Percentiles rank a stretch among this genome's conserved stretches.
Evolutionary conservation across 2,888 invertebrate species (phyloP).

Genomic region (Oscheius sp.): DNA sequence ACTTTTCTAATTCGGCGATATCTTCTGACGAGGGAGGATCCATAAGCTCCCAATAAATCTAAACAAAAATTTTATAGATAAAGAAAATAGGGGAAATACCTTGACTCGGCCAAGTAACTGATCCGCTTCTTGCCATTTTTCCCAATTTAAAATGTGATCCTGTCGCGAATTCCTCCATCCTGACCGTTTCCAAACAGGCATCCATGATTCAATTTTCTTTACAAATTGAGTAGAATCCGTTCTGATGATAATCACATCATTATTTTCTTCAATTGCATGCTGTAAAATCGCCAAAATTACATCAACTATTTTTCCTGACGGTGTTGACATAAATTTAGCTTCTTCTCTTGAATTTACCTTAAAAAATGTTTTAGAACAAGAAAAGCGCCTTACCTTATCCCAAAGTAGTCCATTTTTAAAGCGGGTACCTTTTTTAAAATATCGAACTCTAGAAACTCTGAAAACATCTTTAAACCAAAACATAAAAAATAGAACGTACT

Average conservation of each 20-base stretch:
- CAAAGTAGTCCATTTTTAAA: not conserved
- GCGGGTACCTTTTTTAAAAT: slow-evolving; percentile 25
- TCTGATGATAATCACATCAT: slow-evolving; percentile 37
- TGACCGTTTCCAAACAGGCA: slow-evolving; percentile 49
- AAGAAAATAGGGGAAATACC: slow-evolving; percentile 13
- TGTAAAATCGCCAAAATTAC: not conserved
- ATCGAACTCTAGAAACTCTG: slow-evolving; percentile 28
- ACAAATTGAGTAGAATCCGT: slow-evolving; percentile 46
- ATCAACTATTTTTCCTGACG: not conserved
- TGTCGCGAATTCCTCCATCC: slow-evolving; percentile 50
- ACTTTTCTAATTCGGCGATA: not conserved
- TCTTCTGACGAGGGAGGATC: slow-evolving; percentile 24
- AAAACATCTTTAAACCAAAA: slow-evolving; percentile 3
- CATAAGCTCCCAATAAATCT: slow-evolving; percentile 30
- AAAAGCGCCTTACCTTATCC: slow-evolving; percentile 21
- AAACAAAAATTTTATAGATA: not conserved
- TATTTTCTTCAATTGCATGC: not conserved
- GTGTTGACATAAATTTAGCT: not conserved
- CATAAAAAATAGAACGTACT: not conserved
- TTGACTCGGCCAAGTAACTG: slow-evolving; percentile 39
- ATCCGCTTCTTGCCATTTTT: slow-evolving; percentile 43
- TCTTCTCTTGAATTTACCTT: not conserved
- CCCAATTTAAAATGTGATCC: slow-evolving; percentile 36
- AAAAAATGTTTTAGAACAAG: not conserved
- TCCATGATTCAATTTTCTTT: slow-evolving; percentile 39